Base-by-base conservation (phyloP, 2,888 invertebrate species). In the Tuberolachnus salignus region DNA sequence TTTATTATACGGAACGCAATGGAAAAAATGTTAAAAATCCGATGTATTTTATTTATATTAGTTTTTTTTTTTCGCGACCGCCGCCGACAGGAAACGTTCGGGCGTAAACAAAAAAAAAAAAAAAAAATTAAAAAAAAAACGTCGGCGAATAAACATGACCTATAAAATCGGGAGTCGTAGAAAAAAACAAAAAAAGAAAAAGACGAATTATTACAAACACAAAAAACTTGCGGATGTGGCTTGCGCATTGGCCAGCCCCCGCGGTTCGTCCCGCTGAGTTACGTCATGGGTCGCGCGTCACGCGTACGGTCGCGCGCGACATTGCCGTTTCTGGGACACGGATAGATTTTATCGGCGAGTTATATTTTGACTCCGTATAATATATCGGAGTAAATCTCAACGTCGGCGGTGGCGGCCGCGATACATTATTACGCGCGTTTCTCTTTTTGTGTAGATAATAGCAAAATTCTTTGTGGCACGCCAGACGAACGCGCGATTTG, bases 61-160 rank as follows among this genome's bases (percentile, higher is more conserved):
- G 34, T 34, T 34, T 3, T 34, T 34, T 4, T 34, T 3, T n/a
- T 34, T 34, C 6, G 6, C 34, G 46, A 23, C 21, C 46, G 55
- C 64, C 21, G 46, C 55, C 49, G 26, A 66, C 74, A 75, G 74
- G 74, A 75, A 75, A 75, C 46, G 19, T n/a, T 16, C 26, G 42
- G n/a, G 74, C 26, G 55, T 75, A 75, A 75, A 75, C 74, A 75
- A 44, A 14, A 61, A 59, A 61, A 57, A 34, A 26, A 61, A 26
- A 14, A 6, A 44, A 44, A 44, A n/a, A n/a, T n/a, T n/a, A n/a
- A 44, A 44, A 44, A 44, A 44, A 44, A 44, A 75, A 66, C 23
- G 55, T 75, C 55, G n/a, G 44, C 64, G 55, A 66, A 75, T 46
- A 75, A 66, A 75, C 74, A 66, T 75, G 74, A 75, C 73, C 73